Base-by-base conservation (phyloP, 2,797 vertebrate species). In the Salarias fasciatus region DNA sequence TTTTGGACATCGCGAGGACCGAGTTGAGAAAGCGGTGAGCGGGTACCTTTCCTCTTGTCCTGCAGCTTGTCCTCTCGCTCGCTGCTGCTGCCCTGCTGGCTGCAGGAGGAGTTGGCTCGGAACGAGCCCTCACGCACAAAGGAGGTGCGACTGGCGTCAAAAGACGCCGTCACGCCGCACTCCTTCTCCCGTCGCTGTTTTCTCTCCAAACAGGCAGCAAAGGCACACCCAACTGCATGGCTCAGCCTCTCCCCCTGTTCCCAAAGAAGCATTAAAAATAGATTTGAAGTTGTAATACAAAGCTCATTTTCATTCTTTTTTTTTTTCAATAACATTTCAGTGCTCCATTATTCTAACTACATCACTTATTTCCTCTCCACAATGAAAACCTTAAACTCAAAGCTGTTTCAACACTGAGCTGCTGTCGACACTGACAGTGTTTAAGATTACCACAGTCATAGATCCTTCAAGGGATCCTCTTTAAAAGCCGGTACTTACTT, bases 121-220 rank as follows among this genome's bases (percentile, higher is more conserved):
- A 97, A 97, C 47, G 96, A 97, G 28, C 95, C 95, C 72, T 96
- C 95, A 0, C 95, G 94, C 12, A 95, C 93, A 1, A 97, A 97
- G 0, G 95, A 96, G 18, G 95, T 97, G 66, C 96, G 94, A 58
- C 92, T 96, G 78, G 96, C 94, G 0, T 96, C 96, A 0, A 97
- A 97, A 9, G 95, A 95, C 0, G 95, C 96, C 0, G 96, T 97
- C 61, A 97, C 95, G 0, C 96, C 96, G 0, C 96, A 96, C 82
- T 97, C 95, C 79, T 97, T 97, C 86, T 97, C 96, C 14, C 96
- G 69, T 5, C 93, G 92, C 88, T 97, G 96, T 69, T 97, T 97
- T 54, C 95, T 91, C 83, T 97, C 96, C 82, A 97, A 91, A 75
- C 96, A 97, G 62, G 96, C 96, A 0, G 96, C 96, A 1, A 97